Evolutionary conservation across 2,888 invertebrate species (phyloP), one percentile per base, ranked within the genome.

Genomic region (Octonoba sinensis): DNA sequence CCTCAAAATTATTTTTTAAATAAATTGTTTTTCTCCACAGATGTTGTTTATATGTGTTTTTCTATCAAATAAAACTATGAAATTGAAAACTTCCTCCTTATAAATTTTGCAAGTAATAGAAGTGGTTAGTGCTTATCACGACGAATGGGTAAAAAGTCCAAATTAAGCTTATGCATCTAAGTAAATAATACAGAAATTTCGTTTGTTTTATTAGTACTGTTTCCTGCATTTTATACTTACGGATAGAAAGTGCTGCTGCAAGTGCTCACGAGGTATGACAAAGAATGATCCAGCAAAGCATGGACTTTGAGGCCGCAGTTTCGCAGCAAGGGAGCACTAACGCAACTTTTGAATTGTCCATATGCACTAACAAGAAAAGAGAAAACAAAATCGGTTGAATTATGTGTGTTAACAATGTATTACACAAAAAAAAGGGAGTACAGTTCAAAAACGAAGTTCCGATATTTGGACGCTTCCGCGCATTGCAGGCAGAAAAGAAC

Each of bases 261-360:
- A 13, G 56, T 81, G 56, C 74, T 74, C 22, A 79, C 75, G 6
- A 83, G 75, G 46, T 75, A 83, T 1, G 79, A 69, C 47, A 83
- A 20, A 1, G 85, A 85, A 57, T 85, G 85, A 24, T 86, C 86
- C 83, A 86, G 72, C 15, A 86, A 62, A 16, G 84, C 78, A 12
- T 83, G 77, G 3, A 84, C 85, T 57, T 83, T 85, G 62, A 74
- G 75, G 12, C 86, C 85, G 67, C 86, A 85, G 36, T 85, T 83
- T 56, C 83, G 60, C 20, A 85, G 62, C 36, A 86, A 60, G 12
- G 85, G 85, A 13, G 84, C 84, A 62, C 84, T 84, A 1, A 84
- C 84, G 44, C 86, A 85, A 20, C 84, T 73, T 59, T 84, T 84
- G 82, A 85, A 85, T 49, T 86, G 84, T 15, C 84, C 83, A 54